Conservation (phyloP, 2,797 vertebrate species). For the Poeciliopsis turneri region DNA sequence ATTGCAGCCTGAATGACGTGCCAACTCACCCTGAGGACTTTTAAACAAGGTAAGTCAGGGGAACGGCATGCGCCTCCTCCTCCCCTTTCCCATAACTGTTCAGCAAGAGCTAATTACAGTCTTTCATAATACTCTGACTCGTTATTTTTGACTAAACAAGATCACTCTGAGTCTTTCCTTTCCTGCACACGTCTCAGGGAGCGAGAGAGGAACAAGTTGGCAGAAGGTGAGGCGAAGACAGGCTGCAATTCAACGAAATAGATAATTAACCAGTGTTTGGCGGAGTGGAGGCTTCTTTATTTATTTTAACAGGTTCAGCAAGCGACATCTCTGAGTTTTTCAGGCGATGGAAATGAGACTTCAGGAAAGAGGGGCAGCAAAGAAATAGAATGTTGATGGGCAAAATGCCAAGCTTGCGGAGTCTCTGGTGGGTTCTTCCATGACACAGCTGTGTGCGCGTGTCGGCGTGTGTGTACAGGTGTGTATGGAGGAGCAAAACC, state of each 20-base stretch:
- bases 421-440: slow-evolving; percentile 67
- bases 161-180: slow-evolving; percentile 46
- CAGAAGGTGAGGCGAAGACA: slow-evolving; percentile 60
- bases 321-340: slow-evolving; percentile 66
- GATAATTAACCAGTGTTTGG: slow-evolving; percentile 77
- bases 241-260: slow-evolving; percentile 74
- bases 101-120: slow-evolving; percentile 77
- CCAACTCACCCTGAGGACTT: slow-evolving; percentile 78
- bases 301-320: slow-evolving; percentile 63
- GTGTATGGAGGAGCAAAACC: slow-evolving; percentile 39
- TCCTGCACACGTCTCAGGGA: slow-evolving; percentile 8
- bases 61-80: slow-evolving; percentile 55
- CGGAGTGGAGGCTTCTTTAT: slow-evolving; percentile 54
- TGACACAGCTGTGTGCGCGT: slow-evolving; percentile 32
- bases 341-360: slow-evolving; percentile 75
- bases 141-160: slow-evolving; percentile 80
- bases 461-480: slow-evolving; percentile 17
- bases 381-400: slow-evolving; percentile 70
- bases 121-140: slow-evolving; percentile 75
- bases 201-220: slow-evolving; percentile 33
- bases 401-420: slow-evolving; percentile 70
- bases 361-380: slow-evolving; percentile 57
- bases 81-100: slow-evolving; percentile 51
- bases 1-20: slow-evolving; percentile 74
- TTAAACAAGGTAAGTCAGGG: slow-evolving; percentile 73